A percentile compares a stretch with the other conserved stretches of the same genome.
Evolutionary conservation across 2,113 vertebrate genomes (phyloP).

Genomic region (Elephas maximus): DNA sequence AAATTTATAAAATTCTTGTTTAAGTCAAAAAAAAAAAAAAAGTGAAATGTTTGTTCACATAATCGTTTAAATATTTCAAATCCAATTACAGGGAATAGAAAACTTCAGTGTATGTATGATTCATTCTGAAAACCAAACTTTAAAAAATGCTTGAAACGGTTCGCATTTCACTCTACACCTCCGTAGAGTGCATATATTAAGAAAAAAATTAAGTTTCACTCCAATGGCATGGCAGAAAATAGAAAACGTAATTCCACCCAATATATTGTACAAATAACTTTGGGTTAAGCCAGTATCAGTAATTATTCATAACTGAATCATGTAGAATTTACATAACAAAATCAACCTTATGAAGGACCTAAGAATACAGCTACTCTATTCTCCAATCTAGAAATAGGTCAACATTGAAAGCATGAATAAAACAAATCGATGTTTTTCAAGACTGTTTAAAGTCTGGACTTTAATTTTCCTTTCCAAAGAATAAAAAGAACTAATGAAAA

Average conservation of each 20-base stretch:
- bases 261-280: neutral
- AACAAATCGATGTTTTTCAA: constrained; percentile 25
- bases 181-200: neutral
- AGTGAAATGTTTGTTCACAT: neutral
- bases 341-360: neutral
- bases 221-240: constrained; percentile 63
- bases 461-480: neutral
- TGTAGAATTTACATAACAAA: neutral
- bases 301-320: neutral
- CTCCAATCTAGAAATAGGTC: neutral
- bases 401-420: neutral
- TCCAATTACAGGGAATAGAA: neutral
- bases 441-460: neutral
- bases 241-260: constrained; percentile 53
- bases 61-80: neutral
- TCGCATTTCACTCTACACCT: neutral
- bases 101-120: neutral
- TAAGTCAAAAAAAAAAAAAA: constrained; percentile 20
- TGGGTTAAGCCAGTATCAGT: neutral
- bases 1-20: neutral
- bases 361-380: neutral
- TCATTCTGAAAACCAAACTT: constrained; percentile 22
- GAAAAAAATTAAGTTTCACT: neutral
- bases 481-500: neutral
- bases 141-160: neutral